Conservation (phyloP, 1,140 invertebrate species). For the Drosophila paulistorum region DNA sequence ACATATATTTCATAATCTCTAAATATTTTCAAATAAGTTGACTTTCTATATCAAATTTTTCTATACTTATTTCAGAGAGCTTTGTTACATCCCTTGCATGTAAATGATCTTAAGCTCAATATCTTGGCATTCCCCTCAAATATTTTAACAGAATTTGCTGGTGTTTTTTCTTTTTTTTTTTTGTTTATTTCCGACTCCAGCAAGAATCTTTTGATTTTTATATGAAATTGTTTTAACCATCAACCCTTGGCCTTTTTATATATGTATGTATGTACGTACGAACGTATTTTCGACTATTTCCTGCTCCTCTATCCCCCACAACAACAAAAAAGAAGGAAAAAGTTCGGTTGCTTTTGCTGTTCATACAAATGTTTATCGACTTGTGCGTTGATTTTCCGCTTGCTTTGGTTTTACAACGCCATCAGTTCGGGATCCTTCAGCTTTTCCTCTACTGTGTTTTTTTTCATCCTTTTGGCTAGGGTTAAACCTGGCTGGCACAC, state of each 20-base stretch:
- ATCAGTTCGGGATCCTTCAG: slow-evolving; percentile 5
- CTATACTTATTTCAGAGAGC: neutral
- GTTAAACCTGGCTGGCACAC: slow-evolving; percentile 50
- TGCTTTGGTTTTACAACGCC: slow-evolving; percentile 69
- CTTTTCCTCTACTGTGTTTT: slow-evolving; percentile 13
- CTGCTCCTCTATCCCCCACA: neutral
- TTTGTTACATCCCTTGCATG: neutral
- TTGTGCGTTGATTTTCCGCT: slow-evolving; percentile 77
- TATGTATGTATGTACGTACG: neutral
- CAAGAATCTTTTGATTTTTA: slow-evolving; percentile 59
- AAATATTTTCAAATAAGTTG: neutral
- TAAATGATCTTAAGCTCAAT: neutral
- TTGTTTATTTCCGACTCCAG: slow-evolving; percentile 44
- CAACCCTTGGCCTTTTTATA: slow-evolving; percentile 15
- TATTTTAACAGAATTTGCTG: neutral
- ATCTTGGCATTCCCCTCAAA: neutral
- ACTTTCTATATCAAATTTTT: neutral
- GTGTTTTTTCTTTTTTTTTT: slow-evolving; percentile 11
- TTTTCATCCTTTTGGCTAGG: slow-evolving; percentile 40
- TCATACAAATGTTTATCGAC: slow-evolving; percentile 73
- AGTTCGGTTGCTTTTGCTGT: slow-evolving; percentile 47
- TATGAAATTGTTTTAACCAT: slow-evolving; percentile 62
- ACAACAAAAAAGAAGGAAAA: slow-evolving; percentile 36
- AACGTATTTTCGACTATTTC: slow-evolving; percentile 10
- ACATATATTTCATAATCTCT: neutral